Percentiles rank a stretch among this genome's conserved stretches.
These are phyloP conservation scores for Craniophora ligustri DNA, from an alignment of 2,888 invertebrate species.

Conservation along the genomic window DNA sequence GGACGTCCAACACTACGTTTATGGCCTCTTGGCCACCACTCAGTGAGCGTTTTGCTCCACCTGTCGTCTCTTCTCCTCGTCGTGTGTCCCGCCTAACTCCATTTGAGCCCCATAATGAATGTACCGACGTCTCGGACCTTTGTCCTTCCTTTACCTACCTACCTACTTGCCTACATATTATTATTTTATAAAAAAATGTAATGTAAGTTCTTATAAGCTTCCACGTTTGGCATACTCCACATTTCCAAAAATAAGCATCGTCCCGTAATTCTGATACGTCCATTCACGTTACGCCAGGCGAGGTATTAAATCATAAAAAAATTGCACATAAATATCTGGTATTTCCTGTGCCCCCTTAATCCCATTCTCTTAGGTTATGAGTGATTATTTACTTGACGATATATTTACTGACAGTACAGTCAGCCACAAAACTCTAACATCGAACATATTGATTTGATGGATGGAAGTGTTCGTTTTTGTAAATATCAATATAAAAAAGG, in stretches of 20 bases:
- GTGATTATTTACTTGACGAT: conserved; percentile 67
- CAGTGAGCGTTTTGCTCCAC: too few species aligned
- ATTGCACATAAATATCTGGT: conserved; percentile 56
- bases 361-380: conserved; percentile 71
- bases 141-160: too few species aligned
- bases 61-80: too few species aligned
- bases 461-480: too few species aligned
- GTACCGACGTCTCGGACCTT: too few species aligned
- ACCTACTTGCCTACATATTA: conserved; percentile 9
- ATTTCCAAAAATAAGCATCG: conserved; percentile 26
- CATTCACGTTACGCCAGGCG: conserved; percentile 34
- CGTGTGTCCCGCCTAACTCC: too few species aligned
- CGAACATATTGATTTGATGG: too few species aligned
- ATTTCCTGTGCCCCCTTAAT: conserved; percentile 78
- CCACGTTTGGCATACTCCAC: conserved; percentile 37
- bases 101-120: too few species aligned
- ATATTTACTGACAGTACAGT: conserved; percentile 61
- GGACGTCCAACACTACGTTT: too few species aligned
- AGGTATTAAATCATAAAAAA: conserved; percentile 63
- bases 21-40: too few species aligned
- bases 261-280: conserved; percentile 13
- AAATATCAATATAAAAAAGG: too few species aligned
- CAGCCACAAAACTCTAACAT: conserved; percentile 23
- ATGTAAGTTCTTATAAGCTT: too few species aligned
- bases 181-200: background rate